Evolutionary conservation across 92 coral and sea anemone genomes (phyloP).

Genomic region (Zoanthus gigantus): DNA sequence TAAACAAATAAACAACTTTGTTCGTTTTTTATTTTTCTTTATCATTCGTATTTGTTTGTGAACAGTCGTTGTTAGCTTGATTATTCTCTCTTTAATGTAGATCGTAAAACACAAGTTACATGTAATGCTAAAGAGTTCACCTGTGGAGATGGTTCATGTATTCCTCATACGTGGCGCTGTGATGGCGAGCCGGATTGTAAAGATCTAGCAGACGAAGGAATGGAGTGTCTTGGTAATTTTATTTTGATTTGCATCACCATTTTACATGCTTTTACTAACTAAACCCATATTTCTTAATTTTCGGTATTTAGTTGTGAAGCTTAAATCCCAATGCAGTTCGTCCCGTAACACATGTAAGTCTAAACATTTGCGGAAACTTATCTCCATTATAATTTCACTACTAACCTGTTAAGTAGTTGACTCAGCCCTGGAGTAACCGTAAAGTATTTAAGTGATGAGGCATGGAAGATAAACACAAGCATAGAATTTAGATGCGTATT

Average conservation of each 20-base stretch:
- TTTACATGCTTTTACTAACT: neutral
- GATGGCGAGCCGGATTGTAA: slow-evolving; percentile 39
- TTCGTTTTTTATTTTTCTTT: too few relatives aligned
- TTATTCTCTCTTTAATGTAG: slow-evolving; percentile 17
- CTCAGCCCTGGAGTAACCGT: too few relatives aligned
- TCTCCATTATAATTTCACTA: neutral
- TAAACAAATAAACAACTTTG: too few relatives aligned
- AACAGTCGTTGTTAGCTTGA: neutral
- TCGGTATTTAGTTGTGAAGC: too few relatives aligned
- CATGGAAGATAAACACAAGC: too few relatives aligned
- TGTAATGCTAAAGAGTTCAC: slow-evolving; percentile 29
- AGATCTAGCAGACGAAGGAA: slow-evolving; percentile 35
- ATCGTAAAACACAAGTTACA: slow-evolving; percentile 4
- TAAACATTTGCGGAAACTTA: too few relatives aligned
- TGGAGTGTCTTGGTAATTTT: slow-evolving; percentile 37
- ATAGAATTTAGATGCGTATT: too few relatives aligned
- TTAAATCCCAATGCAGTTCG: neutral
- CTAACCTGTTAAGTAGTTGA: too few relatives aligned
- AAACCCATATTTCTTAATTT: neutral
- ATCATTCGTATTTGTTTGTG: neutral
- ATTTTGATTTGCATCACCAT: neutral
- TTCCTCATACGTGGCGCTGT: slow-evolving; percentile 45
- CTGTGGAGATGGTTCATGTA: slow-evolving; percentile 23
- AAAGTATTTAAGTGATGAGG: too few relatives aligned
- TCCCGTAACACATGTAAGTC: neutral